phyloP scores from a whole-genome alignment of 1,140 invertebrate genomes.

The Caenorhabditis inopinata region DNA sequence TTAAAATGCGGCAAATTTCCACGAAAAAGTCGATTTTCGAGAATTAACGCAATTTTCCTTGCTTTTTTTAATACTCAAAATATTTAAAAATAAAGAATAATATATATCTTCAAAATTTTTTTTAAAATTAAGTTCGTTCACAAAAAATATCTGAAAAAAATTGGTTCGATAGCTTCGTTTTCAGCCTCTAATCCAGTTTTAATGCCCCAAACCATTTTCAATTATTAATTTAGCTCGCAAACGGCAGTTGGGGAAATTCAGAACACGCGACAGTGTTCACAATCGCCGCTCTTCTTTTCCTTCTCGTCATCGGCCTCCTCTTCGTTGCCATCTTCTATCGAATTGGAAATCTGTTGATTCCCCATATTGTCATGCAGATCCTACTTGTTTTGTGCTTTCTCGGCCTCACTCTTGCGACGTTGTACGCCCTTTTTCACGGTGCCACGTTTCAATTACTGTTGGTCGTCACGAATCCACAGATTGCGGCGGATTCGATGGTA shows the following conservation, averaged over 20 bases:
- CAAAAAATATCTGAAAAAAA: too few species aligned
- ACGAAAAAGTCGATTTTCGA: too few species aligned
- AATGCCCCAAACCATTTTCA: too few species aligned
- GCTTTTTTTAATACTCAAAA: too few species aligned
- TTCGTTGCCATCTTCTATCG: slow-evolving; percentile 3
- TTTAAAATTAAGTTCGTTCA: too few species aligned
- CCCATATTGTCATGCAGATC: slow-evolving; percentile 12
- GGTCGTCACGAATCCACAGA: background rate
- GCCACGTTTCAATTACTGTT: background rate
- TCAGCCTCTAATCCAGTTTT: too few species aligned
- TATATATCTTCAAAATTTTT: too few species aligned
- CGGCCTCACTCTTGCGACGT: background rate
- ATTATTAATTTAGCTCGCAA: background rate
- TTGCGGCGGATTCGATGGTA: slow-evolving; percentile 20
- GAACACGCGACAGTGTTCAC: slow-evolving; percentile 1
- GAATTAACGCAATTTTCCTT: too few species aligned
- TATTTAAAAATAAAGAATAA: too few species aligned
- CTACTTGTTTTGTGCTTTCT: slow-evolving; percentile 6
- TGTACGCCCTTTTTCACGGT: background rate
- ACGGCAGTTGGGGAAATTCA: background rate
- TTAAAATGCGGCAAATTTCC: too few species aligned
- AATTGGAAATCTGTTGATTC: slow-evolving; percentile 2
- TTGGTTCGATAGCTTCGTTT: too few species aligned
- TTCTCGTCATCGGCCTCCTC: background rate
- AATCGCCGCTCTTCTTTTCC: background rate